Base-by-base conservation (phyloP, 2,888 invertebrate species). In the Gnatocerus cornutus region DNA sequence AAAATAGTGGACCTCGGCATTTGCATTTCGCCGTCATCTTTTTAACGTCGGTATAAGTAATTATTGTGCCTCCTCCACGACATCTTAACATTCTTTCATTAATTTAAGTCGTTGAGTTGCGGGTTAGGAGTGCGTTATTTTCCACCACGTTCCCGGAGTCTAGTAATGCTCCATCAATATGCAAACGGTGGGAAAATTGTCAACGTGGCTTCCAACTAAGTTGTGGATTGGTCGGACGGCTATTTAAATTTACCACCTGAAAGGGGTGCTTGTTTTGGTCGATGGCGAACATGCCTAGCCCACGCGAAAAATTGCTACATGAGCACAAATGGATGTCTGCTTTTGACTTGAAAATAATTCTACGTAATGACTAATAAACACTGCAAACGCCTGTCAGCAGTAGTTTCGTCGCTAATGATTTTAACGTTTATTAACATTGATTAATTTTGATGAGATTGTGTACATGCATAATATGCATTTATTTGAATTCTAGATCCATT, bases 151-250 rank as follows among this genome's bases (percentile, higher is more conserved):
- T 58, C 43, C 12, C 30, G 12, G 21, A 29, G 45, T 8, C 4
- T 7, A 10, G 37, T 56, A 65, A 56, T 65, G 16, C 14, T 56
- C 45, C 65, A 65, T 65, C 46, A 65, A 65, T 65, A 65, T 65
- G 65, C 65, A 55, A 55, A 65, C 33, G 9, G 46, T 21, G 37
- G n/a, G 14, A n/a, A 30, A 55, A 46, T 43, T 21, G 56, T 46
- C 37, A 46, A 45, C 45, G 33, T 12, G 7, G 21, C 52, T 45
- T 39, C 16, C 39, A 9, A 37, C 29, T 39, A 45, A n/a, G 21
- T 45, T 13, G 30, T 8, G 33, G 62, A 10, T 30, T 45, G 27
- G 46, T 30, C 21, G 30, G n/a, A 7, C 13, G 37, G 55, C 10
- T 29, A 7, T 55, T 55, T 55, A 41, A 55, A 41, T 4, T 21